A percentile compares a stretch with the other conserved stretches of the same genome.
These are phyloP conservation scores for Baryphthengus martii DNA, from an alignment of 2,113 vertebrate genomes.

Conservation along the genomic window DNA sequence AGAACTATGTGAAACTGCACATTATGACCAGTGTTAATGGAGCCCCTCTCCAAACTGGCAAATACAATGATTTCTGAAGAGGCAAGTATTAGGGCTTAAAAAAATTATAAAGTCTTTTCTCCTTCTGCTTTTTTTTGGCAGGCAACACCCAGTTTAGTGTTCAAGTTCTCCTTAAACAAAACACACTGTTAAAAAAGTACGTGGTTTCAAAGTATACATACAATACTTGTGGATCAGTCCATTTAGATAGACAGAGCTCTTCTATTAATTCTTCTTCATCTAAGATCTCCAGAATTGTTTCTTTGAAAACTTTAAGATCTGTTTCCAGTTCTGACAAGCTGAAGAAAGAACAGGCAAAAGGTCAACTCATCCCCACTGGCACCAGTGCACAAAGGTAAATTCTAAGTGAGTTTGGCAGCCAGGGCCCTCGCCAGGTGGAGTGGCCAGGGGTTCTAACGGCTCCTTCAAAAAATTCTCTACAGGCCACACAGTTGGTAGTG, in stretches of 20 bases:
- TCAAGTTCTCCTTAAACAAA: not conserved
- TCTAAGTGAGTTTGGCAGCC: not conserved
- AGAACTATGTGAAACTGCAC: not conserved
- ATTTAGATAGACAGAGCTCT: conserved; percentile 93
- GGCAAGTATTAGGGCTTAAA: not conserved
- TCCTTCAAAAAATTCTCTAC: not conserved
- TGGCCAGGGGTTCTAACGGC: not conserved
- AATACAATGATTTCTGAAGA: not conserved
- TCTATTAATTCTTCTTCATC: conserved; percentile 95
- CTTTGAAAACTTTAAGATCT: conserved; percentile 93
- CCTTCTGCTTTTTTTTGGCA: not conserved
- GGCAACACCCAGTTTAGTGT: not conserved
- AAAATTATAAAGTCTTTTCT: not conserved
- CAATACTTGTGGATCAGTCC: conserved; percentile 88
- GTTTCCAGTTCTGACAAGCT: conserved; percentile 98
- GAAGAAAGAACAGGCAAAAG: conserved; percentile 30
- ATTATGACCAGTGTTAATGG: not conserved
- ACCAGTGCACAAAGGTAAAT: not conserved
- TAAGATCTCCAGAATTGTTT: conserved; percentile 90
- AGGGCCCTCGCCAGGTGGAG: rapidly evolving
- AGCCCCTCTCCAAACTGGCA: not conserved
- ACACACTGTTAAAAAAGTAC: not conserved
- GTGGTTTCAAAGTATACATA: conserved; percentile 72
- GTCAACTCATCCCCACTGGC: not conserved
- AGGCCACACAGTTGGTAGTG: not conserved